A percentile compares a stretch with the other conserved stretches of the same genome.
Conservation (phyloP, 2,113 vertebrate species). For the Alethe diademata region DNA sequence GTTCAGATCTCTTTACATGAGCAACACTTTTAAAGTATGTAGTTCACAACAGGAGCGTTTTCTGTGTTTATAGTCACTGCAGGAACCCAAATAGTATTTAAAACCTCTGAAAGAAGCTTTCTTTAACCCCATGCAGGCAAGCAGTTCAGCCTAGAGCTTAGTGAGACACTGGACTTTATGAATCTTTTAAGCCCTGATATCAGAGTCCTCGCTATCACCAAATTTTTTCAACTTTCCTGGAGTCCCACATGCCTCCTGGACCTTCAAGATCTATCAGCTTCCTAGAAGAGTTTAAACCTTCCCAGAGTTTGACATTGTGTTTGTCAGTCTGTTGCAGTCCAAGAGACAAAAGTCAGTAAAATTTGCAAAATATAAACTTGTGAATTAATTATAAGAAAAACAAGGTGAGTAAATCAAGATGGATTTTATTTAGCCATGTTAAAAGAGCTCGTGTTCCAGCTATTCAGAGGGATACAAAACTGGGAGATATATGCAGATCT, state of each 20-base stretch:
- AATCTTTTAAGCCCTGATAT: background rate
- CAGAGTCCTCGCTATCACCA: accelerated
- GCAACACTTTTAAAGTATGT: constrained; percentile 7
- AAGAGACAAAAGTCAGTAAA: background rate
- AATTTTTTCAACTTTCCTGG: background rate
- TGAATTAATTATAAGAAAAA: background rate
- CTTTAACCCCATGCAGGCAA: constrained; percentile 19
- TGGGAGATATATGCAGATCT: background rate
- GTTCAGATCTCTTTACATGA: background rate
- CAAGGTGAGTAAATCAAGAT: background rate
- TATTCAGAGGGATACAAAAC: background rate
- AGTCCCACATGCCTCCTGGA: background rate
- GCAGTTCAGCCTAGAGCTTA: background rate
- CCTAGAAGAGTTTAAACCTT: background rate
- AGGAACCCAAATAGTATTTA: background rate
- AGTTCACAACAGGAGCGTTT: constrained; percentile 9
- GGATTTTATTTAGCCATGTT: background rate
- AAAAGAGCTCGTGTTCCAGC: background rate
- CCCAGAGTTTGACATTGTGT: background rate
- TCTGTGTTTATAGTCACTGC: constrained; percentile 14
- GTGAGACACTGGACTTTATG: background rate
- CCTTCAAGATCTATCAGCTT: background rate
- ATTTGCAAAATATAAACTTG: background rate
- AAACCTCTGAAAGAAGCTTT: constrained; percentile 16
- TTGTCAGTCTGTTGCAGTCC: background rate